Base-by-base conservation (phyloP, 2,797 vertebrate genomes). In the Cetoscarus ocellatus region DNA sequence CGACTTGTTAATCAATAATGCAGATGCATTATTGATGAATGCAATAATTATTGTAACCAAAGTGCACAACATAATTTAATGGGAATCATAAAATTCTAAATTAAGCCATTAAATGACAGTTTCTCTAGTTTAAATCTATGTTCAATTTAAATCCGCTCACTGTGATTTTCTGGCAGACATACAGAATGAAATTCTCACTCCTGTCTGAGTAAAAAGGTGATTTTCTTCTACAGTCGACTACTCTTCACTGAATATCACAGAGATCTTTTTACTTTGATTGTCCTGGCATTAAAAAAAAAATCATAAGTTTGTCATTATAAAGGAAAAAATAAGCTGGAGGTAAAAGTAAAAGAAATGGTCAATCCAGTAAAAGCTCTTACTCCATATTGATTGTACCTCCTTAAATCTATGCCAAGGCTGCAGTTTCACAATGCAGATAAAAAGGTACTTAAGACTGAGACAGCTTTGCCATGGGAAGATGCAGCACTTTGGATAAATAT, bases 331-430 rank as follows among this genome's bases (percentile, higher is more conserved):
- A n/a, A n/a, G 17, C 5, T 48, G 8, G 19, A 44, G 27, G 34
- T 59, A 11, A 43, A 13, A 11, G 5, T 19, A 50, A n/a, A 56
- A 36, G 4, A 27, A 27, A 19, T 45, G 51, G 59, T 45, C 67
- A 53, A 39, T 57, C 18, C 14, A 50, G 47, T 19, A 43, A 49
- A 63, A 63, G 40, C 42, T 27, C 6, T 67, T n/a, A 65, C 61
- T 77, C n/a, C 70, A 11, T 65, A 74, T 77, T 51, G 73, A 79
- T 72, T 73, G 57, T 34, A 57, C 57, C 53, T 74, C 43, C 19
- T 27, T 18, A 44, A 62, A 62, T 63, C 13, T 11, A n/a, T 52
- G 17, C 52, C 19, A 59, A 5, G 6, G 8, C n/a, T 51, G 38
- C 48, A 19, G 35, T 2, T 27, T 35, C 40, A 6, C 12, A 44